Percentiles rank a stretch among this genome's conserved stretches.
These are phyloP conservation scores for Abrostola triplasia DNA, from an alignment of 2,888 invertebrate species.

Conservation along the genomic window DNA sequence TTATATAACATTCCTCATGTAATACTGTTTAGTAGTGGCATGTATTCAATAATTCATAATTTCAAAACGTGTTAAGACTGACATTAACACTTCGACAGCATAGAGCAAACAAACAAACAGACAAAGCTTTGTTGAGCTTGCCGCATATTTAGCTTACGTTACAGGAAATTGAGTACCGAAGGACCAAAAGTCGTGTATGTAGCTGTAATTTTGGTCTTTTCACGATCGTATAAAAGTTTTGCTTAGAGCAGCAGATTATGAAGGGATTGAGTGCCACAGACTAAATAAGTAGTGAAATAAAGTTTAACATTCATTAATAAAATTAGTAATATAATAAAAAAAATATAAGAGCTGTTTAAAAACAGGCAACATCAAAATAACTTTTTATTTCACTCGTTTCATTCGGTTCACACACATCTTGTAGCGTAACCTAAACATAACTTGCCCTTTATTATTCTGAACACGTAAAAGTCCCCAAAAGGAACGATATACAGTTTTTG, in stretches of 20 bases:
- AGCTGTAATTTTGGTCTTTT: background rate
- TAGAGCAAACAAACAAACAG: conserved; percentile 76
- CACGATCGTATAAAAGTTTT: background rate
- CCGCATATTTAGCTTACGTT: conserved; percentile 48
- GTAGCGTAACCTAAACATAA: conserved; percentile 44
- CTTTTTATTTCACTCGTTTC: background rate
- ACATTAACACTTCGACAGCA: conserved; percentile 78
- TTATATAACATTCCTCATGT: conserved; percentile 57
- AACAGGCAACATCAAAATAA: background rate
- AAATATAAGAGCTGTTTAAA: background rate
- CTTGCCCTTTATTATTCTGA: conserved; percentile 57
- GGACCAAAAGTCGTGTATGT: background rate
- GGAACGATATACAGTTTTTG: conserved; percentile 56
- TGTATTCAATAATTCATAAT: conserved; percentile 83
- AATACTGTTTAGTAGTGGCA: conserved; percentile 61
- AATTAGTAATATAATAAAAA: background rate
- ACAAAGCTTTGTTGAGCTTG: conserved; percentile 40
- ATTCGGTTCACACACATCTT: background rate
- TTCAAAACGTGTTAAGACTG: conserved; percentile 78
- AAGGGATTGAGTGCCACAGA: no score
- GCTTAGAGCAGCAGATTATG: no score
- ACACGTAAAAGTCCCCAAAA: conserved; percentile 61
- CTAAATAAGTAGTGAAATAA: no score
- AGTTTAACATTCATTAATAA: no score
- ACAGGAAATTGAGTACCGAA: background rate